Base-by-base conservation (phyloP, 2,888 invertebrate genomes). In the Brenthis hecate region DNA sequence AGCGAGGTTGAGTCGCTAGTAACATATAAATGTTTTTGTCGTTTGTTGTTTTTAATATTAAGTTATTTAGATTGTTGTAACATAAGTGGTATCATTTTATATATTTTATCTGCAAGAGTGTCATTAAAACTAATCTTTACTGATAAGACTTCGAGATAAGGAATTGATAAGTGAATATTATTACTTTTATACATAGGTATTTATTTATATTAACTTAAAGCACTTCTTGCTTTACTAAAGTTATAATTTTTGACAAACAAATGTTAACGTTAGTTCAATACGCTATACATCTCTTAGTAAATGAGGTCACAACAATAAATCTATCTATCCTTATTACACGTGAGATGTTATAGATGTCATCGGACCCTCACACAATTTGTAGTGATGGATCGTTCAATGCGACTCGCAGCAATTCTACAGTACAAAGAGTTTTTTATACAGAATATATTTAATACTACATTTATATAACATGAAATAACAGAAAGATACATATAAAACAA, bases 241-340 rank as follows among this genome's bases (percentile, higher is more conserved):
- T 36, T 8, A 56, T n/a, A 36, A 16, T 16, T 51, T 19, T 1
- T 19, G 23, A 56, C 50, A 32, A 66, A 61, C 56, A 56, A n/a
- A n/a, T 19, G 32, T 51, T 19, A 36, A 50, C 56, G 13, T 36
- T 50, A 54, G 32, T 56, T 50, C 11, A n/a, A 60, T 47, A 23
- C 14, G 61, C 61, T 14, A 56, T 56, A 64, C 53, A 19, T 64
- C 64, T 54, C 16, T 66, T 71, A 60, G 66, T 13, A 73, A 77
- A 75, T 73, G 77, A 76, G 77, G 76, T 72, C 75, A 74, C 58
- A 66, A 68, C 71, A 72, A 76, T 76, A 77, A 78, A 79, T 78
- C 76, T 74, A 77, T 77, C 76, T 76, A 76, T 77, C 79, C 79
- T 77, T 78, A 78, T 78, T 78, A 78, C 73, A 70, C 73, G 75